Conservation (phyloP, 2,888 invertebrate species). For the Polydrusus cervinus region DNA sequence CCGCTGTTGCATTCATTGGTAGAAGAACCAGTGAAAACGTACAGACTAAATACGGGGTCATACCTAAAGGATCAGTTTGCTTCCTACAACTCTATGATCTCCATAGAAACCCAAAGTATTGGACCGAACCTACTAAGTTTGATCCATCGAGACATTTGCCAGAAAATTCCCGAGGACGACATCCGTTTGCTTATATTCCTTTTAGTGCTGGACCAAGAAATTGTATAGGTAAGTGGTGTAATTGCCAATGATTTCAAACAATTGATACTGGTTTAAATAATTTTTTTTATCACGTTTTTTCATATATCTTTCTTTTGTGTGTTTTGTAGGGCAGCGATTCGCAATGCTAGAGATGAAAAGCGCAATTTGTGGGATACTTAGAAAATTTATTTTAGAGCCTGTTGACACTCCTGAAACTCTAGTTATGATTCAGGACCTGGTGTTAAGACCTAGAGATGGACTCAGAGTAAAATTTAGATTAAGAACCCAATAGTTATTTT, state of each 20-base stretch:
- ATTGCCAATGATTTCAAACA: background rate
- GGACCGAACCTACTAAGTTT: constrained; percentile 78
- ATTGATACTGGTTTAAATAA: too few relatives aligned
- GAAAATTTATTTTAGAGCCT: constrained; percentile 73
- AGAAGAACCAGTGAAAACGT: constrained; percentile 62
- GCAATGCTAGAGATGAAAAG: constrained; percentile 80
- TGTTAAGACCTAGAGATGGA: constrained; percentile 71
- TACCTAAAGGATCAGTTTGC: constrained; percentile 74
- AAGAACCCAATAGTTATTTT: constrained; percentile 30
- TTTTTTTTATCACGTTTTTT: background rate
- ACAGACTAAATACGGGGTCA: constrained; percentile 59
- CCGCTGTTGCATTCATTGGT: constrained; percentile 68
- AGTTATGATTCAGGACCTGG: constrained; percentile 71
- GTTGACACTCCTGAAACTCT: constrained; percentile 72
- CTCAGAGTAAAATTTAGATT: constrained; percentile 67
- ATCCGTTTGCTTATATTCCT: constrained; percentile 79
- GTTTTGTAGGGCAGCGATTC: constrained; percentile 77
- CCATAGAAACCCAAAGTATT: constrained; percentile 79
- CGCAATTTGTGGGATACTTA: constrained; percentile 73
- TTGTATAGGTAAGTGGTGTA: constrained; percentile 82
- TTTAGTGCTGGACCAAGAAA: constrained; percentile 82
- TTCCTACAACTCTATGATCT: constrained; percentile 77
- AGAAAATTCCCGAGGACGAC: constrained; percentile 73
- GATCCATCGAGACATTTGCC: constrained; percentile 82
- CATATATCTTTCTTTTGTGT: too few relatives aligned